A percentile compares a stretch with the other conserved stretches of the same genome.
Conservation (phyloP, 2,888 invertebrate species). For the Spodoptera exigua region DNA sequence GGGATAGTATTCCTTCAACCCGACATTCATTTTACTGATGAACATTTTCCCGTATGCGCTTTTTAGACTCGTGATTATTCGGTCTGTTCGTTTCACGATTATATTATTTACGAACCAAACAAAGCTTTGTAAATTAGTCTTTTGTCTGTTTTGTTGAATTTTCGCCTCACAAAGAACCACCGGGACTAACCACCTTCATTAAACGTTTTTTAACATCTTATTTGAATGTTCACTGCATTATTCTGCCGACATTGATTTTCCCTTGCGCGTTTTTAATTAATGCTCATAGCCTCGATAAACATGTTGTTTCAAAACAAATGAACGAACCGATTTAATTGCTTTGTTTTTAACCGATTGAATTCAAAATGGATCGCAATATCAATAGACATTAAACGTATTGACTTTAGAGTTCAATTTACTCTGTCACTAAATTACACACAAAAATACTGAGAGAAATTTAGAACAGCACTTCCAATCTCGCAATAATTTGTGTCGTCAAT, state of each 20-base stretch:
- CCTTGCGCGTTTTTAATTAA: slow-evolving; percentile 20
- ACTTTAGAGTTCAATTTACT: slow-evolving; percentile 6
- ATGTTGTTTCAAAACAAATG: slow-evolving; percentile 29
- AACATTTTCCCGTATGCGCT: slow-evolving; percentile 52
- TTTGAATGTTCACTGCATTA: slow-evolving; percentile 2
- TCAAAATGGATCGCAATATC: slow-evolving; percentile 4
- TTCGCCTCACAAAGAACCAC: slow-evolving; percentile 24
- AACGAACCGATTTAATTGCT: slow-evolving; percentile 12
- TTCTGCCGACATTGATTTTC: slow-evolving; percentile 27
- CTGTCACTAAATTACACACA: neutral
- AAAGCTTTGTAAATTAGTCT: slow-evolving; percentile 48
- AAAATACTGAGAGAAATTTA: neutral
- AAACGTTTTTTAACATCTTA: slow-evolving; percentile 7
- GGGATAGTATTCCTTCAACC: slow-evolving; percentile 58
- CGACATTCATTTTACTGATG: slow-evolving; percentile 60
- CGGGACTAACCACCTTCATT: slow-evolving; percentile 28
- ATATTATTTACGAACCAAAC: slow-evolving; percentile 49
- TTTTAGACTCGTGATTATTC: slow-evolving; percentile 55
- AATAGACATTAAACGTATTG: slow-evolving; percentile 12
- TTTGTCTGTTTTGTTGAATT: slow-evolving; percentile 36
- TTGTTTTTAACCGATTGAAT: slow-evolving; percentile 23
- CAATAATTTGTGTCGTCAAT: slow-evolving; percentile 39
- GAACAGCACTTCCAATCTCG: slow-evolving; percentile 26
- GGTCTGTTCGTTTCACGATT: slow-evolving; percentile 47
- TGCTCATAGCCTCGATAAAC: slow-evolving; percentile 16